Evolutionary conservation across 2,888 invertebrate genomes (phyloP).

Genomic region (Graphium colonna): DNA sequence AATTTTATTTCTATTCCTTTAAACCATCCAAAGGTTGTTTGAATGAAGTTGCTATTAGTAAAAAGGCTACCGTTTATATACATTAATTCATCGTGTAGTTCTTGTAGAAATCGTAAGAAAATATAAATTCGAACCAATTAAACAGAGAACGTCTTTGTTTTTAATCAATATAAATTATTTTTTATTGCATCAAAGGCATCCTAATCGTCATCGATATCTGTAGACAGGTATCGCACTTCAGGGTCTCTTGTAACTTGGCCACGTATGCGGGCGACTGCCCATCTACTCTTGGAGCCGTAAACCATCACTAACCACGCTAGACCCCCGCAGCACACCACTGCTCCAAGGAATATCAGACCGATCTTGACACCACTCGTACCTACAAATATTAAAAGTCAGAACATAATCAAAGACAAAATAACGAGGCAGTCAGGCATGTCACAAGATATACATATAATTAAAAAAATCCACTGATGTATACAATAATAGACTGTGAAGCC

Average conservation of each 20-base stretch:
- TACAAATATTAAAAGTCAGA: neutral
- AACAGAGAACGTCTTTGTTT: no score
- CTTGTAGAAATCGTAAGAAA: no score
- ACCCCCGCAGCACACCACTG: slow-evolving; percentile 31
- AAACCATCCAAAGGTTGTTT: no score
- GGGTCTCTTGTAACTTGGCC: slow-evolving; percentile 44
- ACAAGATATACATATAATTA: neutral
- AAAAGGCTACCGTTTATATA: no score
- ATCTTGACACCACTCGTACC: slow-evolving; percentile 35
- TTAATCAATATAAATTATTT: no score
- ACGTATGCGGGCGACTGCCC: slow-evolving; percentile 42
- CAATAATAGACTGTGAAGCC: neutral
- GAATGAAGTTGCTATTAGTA: no score
- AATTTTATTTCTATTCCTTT: no score
- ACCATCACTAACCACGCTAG: slow-evolving; percentile 29
- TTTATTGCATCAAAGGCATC: no score
- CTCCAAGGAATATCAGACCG: slow-evolving; percentile 36
- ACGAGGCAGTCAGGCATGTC: no score
- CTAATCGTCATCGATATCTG: slow-evolving; percentile 51
- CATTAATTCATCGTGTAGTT: no score
- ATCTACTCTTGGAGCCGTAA: slow-evolving; percentile 35
- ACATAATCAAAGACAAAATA: no score
- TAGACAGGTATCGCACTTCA: slow-evolving; percentile 58
- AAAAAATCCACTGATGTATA: neutral
- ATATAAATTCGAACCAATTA: no score